These are phyloP conservation scores for Drosophila tristis DNA, from an alignment of 1,140 invertebrate genomes.

Conservation along the genomic window DNA sequence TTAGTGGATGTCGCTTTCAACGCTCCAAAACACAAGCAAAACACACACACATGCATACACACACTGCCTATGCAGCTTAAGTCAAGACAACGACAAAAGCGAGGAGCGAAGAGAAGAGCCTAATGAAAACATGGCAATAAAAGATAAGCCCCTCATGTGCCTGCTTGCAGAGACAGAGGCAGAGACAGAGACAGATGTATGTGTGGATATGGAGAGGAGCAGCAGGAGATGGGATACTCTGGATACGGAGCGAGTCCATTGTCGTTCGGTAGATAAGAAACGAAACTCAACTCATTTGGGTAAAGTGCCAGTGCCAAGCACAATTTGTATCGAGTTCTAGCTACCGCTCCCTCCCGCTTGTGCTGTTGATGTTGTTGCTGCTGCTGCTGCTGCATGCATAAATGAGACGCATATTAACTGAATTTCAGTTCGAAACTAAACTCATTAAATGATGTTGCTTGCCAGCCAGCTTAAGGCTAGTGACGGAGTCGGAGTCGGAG, in stretches of 20 bases:
- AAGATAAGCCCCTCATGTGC: slow-evolving; percentile 70
- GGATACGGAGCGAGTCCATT: slow-evolving; percentile 33
- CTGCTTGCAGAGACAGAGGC: slow-evolving; percentile 3
- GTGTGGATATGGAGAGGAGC: not conserved
- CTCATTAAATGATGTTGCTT: slow-evolving; percentile 68
- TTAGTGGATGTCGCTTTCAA: slow-evolving; percentile 2
- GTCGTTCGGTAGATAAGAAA: slow-evolving; percentile 60
- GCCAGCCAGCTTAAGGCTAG: slow-evolving; percentile 14
- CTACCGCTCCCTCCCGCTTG: slow-evolving; percentile 9
- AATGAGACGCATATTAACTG: slow-evolving; percentile 75
- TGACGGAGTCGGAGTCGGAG: not conserved
- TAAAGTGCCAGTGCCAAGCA: slow-evolving; percentile 65
- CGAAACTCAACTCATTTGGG: slow-evolving; percentile 62
- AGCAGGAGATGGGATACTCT: slow-evolving; percentile 4
- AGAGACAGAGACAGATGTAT: not conserved
- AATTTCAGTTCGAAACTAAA: slow-evolving; percentile 77
- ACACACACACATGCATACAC: not conserved
- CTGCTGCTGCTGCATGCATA: slow-evolving; percentile 26
- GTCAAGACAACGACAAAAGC: slow-evolving; percentile 17
- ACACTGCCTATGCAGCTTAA: slow-evolving; percentile 25
- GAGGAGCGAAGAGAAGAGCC: slow-evolving; percentile 36
- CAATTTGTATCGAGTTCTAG: slow-evolving; percentile 71
- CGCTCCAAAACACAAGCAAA: slow-evolving; percentile 1
- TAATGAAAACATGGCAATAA: slow-evolving; percentile 75
- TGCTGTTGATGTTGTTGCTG: not conserved